Evolutionary conservation across 2,113 vertebrate genomes (phyloP), one percentile per base, ranked within the genome.

Genomic region (Cheirogaleus medius): DNA sequence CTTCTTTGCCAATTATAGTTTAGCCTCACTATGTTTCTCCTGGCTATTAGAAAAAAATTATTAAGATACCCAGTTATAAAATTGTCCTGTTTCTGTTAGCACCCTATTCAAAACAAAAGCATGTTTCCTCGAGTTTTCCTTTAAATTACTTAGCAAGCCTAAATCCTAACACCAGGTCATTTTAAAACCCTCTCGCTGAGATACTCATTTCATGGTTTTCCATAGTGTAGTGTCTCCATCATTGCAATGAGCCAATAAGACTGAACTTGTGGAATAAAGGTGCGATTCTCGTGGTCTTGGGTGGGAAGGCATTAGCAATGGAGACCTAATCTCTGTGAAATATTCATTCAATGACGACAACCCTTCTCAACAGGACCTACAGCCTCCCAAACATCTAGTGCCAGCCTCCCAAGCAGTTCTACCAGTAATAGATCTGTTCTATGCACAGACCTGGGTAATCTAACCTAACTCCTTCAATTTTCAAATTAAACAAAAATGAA

Each of bases 161-260:
- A 82, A 27, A 58, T 47, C 32, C 74, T 87, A 21, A 27, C n/a
- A 47, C 0, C 34, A 86, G 52, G 4, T 34, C 18, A 56, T 78
- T 58, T 29, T 58, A 60, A 71, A 87, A 52, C 9, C 6, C 6
- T 85, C n/a, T 87, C 15, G 20, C 0, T 4, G 66, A 47, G 7
- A 60, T 1, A 1, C 5, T 1, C 1, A 1, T 10, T 13, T 20
- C 27, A 0, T 12, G 25, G 6, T 42, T 87, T 39, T 63, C 11
- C 7, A 18, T 6, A 18, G 3, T 8, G 12, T 17, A 25, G 9
- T 25, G 20, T 15, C 73, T 42, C 12, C 5, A 13, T 84, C 47
- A 29, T 25, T 49, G 47, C 29, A 29, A 39, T 42, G 44, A n/a
- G 18, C 18, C 60, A 37, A 1, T 4, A 42, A 52, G 29, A 25